Conservation (phyloP, 2,797 vertebrate species). For the Australoheros facetus region DNA sequence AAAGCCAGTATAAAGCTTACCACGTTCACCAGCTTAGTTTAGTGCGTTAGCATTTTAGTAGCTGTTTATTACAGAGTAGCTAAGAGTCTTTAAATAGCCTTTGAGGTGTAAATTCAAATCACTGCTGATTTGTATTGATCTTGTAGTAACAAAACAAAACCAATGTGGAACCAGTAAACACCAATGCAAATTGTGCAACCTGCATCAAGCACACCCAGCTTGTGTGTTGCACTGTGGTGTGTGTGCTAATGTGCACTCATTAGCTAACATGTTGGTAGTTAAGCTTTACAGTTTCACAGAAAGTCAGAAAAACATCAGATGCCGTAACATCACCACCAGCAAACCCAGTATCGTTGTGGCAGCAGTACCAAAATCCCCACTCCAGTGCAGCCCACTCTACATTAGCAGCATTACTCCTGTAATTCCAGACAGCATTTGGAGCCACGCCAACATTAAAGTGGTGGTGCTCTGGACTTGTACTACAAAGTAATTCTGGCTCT, state of each 20-base stretch:
- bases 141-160: neutral
- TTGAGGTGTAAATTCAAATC: neutral
- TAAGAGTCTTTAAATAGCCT: neutral
- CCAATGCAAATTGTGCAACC: neutral
- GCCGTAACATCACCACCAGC: neutral
- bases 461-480: neutral
- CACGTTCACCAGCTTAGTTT: neutral
- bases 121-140: neutral
- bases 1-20: too few relatives aligned
- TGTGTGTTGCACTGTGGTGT: neutral
- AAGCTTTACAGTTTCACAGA: neutral
- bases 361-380: neutral
- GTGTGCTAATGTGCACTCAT: neutral
- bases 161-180: neutral
- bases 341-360: neutral
- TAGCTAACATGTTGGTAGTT: neutral
- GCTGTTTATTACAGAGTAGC: neutral
- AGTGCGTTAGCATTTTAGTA: neutral
- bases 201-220: neutral
- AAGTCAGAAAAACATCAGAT: neutral
- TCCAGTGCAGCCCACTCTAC: neutral
- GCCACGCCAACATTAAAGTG: neutral
- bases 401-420: neutral
- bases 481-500: neutral
- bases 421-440: neutral